phyloP scores from a whole-genome alignment of 2,888 invertebrate species.

The Buathra laborator region DNA sequence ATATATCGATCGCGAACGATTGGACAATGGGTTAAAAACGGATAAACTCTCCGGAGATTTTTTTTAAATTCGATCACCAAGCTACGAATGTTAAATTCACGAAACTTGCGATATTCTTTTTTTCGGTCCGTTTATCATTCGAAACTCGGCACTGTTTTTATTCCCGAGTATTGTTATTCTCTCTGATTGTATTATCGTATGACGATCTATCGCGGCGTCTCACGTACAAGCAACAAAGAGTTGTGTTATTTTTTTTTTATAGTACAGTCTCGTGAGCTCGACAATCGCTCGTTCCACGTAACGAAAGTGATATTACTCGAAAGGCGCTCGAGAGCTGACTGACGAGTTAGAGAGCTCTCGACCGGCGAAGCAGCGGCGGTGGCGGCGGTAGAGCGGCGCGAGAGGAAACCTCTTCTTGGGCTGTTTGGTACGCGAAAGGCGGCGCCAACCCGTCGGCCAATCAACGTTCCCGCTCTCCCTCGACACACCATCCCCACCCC shows the following conservation, averaged over 20 bases:
- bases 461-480: slow-evolving; percentile 42
- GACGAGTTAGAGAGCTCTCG: slow-evolving; percentile 67
- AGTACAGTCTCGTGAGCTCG: slow-evolving; percentile 53
- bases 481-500: slow-evolving; percentile 19
- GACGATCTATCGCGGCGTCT: slow-evolving; percentile 57
- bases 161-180: slow-evolving; percentile 15
- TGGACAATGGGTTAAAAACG: not conserved
- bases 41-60: not conserved
- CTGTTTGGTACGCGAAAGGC: slow-evolving; percentile 69
- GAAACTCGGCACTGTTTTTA: slow-evolving; percentile 66
- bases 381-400: slow-evolving; percentile 64
- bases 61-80: not conserved
- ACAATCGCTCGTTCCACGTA: slow-evolving; percentile 55
- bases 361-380: slow-evolving; percentile 47
- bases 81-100: not conserved
- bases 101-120: slow-evolving; percentile 15
- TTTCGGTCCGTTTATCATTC: slow-evolving; percentile 1
- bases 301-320: slow-evolving; percentile 74
- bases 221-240: slow-evolving; percentile 33
- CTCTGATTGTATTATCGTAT: slow-evolving; percentile 13
- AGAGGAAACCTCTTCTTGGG: slow-evolving; percentile 62
- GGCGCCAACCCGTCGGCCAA: slow-evolving; percentile 73
- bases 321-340: slow-evolving; percentile 81
- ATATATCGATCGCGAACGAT: not conserved
- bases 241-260: not conserved